A percentile compares a stretch with the other conserved stretches of the same genome.
phyloP scores from a whole-genome alignment of 2,797 vertebrate genomes.

The Oreonectes daqikongensis region DNA sequence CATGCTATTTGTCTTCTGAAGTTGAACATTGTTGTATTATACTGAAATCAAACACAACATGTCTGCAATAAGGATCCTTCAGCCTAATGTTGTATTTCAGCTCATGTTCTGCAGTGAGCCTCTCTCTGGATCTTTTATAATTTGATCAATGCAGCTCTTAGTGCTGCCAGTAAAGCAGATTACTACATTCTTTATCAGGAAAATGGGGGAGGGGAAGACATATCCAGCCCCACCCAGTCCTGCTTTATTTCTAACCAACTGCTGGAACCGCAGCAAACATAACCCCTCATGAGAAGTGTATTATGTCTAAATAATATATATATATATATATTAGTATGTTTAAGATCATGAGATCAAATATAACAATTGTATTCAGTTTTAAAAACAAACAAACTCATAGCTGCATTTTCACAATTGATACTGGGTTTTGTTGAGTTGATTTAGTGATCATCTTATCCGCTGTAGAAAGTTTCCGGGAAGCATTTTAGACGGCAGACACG shows the following conservation, averaged over 20 bases:
- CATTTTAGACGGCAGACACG: conserved; percentile 42
- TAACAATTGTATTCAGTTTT: too few relatives aligned
- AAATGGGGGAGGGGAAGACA: conserved; percentile 44
- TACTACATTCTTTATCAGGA: conserved; percentile 66
- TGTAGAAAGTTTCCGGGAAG: conserved; percentile 4
- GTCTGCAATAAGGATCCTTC: not conserved
- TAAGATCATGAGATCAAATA: too few relatives aligned
- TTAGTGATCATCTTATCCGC: not conserved
- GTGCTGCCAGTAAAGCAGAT: conserved; percentile 70
- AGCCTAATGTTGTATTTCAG: not conserved
- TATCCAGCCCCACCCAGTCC: conserved; percentile 13
- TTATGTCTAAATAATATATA: not conserved
- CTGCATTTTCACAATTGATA: not conserved
- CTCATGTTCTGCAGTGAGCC: conserved; percentile 2
- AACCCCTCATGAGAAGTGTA: not conserved
- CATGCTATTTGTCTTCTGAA: not conserved
- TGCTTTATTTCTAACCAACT: conserved; percentile 1
- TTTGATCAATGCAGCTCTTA: conserved; percentile 70
- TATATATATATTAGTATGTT: not conserved
- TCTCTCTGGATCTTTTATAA: conserved; percentile 51
- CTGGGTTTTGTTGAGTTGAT: not conserved
- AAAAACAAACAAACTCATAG: too few relatives aligned
- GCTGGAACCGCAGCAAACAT: not conserved
- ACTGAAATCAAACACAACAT: not conserved
- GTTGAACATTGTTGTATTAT: not conserved